Evolutionary conservation across 1,140 invertebrate genomes (phyloP).

Genomic region (Chironomus tepperi): DNA sequence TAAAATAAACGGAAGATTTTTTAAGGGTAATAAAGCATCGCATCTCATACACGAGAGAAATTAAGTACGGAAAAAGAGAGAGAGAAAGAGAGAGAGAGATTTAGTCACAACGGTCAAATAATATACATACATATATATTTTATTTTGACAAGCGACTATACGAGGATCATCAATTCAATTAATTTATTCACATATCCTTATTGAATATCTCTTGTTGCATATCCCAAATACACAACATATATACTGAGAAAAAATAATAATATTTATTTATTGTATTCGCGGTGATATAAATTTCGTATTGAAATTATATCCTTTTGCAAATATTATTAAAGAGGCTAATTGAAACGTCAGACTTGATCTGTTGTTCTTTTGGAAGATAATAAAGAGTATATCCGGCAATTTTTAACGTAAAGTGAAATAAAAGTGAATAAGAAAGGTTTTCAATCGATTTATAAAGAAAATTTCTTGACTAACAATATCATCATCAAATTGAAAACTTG

Average conservation of each 20-base stretch:
- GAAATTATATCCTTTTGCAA: conserved; percentile 1
- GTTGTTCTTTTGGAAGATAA: neutral
- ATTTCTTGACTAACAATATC: too few species aligned
- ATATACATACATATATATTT: too few species aligned
- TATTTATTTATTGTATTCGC: neutral
- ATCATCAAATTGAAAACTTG: neutral
- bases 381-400: neutral
- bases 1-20: too few species aligned
- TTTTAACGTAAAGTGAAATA: neutral
- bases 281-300: neutral
- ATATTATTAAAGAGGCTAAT: neutral
- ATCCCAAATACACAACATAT: neutral
- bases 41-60: too few species aligned
- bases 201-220: neutral
- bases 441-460: neutral
- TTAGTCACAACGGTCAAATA: too few species aligned
- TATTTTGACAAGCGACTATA: too few species aligned
- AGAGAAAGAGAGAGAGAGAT: too few species aligned
- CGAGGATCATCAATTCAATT: neutral
- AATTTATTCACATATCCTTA: conserved; percentile 4
- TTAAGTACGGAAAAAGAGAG: too few species aligned
- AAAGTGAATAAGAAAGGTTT: conserved; percentile 8
- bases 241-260: neutral
- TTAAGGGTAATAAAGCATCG: too few species aligned
- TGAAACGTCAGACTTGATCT: neutral